These are phyloP conservation scores for Meriones psammophilus DNA, from an alignment of 2,797 vertebrate genomes.

Conservation along the genomic window DNA sequence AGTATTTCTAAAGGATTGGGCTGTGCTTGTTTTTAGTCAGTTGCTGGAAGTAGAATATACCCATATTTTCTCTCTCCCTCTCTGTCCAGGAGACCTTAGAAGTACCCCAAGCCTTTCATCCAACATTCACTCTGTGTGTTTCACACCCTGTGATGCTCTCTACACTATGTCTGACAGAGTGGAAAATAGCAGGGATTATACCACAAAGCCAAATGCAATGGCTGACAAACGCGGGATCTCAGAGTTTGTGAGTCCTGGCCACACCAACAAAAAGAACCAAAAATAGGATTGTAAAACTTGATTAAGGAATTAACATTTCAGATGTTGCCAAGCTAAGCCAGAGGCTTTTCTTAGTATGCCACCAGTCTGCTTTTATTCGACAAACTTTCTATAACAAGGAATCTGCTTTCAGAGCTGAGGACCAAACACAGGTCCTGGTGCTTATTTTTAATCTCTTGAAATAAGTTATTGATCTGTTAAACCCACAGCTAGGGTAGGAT, in stretches of 20 bases:
- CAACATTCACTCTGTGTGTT: neutral
- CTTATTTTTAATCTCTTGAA: slow-evolving; percentile 61
- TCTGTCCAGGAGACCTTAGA: neutral
- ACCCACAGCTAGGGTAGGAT: neutral
- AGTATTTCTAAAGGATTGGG: slow-evolving; percentile 9
- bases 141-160: slow-evolving; percentile 63
- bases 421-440: neutral
- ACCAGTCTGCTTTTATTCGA: slow-evolving; percentile 34
- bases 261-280: slow-evolving; percentile 75
- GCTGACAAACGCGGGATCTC: slow-evolving; percentile 73
- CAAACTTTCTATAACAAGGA: slow-evolving; percentile 19
- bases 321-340: neutral
- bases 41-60: neutral
- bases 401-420: neutral
- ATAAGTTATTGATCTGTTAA: slow-evolving; percentile 20
- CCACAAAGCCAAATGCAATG: neutral
- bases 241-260: slow-evolving; percentile 76
- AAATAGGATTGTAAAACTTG: slow-evolving; percentile 77
- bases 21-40: neutral
- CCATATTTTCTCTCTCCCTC: neutral
- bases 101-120: slow-evolving; percentile 59
- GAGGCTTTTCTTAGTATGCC: slow-evolving; percentile 35
- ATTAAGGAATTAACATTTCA: slow-evolving; percentile 78
- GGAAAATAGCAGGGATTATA: slow-evolving; percentile 78
- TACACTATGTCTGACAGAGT: slow-evolving; percentile 63